Evolutionary conservation across 2,888 invertebrate species (phyloP).

Genomic region (Caenorhabditis wallacei): DNA sequence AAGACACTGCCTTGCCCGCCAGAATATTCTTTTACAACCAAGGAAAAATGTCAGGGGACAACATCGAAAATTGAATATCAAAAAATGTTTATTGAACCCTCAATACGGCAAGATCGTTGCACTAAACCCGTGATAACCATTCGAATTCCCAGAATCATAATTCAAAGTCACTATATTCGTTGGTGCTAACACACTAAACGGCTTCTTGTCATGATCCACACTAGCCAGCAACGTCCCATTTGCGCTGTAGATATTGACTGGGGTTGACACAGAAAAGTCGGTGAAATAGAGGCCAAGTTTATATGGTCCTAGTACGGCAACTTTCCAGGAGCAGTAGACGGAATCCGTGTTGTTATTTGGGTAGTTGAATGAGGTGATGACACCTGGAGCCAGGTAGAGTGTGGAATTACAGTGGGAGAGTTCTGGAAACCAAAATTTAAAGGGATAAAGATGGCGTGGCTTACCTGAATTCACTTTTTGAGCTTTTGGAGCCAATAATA

Average conservation of each 20-base stretch:
- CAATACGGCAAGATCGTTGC: conserved; percentile 2
- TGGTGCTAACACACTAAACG: neutral
- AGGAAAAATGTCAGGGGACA: no score
- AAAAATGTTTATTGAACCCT: no score
- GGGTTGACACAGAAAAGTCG: neutral
- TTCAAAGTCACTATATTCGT: neutral
- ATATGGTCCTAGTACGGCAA: conserved; percentile 13
- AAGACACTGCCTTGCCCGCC: no score
- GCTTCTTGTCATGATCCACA: neutral
- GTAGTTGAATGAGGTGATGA: conserved; percentile 16
- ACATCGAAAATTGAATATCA: no score
- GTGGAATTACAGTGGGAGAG: conserved; percentile 14
- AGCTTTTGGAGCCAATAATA: no score
- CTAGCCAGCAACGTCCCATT: neutral
- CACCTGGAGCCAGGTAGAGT: conserved; percentile 8
- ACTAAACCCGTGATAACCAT: conserved; percentile 11
- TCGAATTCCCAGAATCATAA: neutral
- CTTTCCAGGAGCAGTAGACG: neutral
- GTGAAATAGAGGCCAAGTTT: conserved; percentile 21
- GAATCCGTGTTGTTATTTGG: neutral
- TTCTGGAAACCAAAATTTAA: no score
- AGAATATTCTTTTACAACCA: no score
- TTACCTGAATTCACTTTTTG: no score
- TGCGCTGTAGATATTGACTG: neutral
- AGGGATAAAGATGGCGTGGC: no score